Evolutionary conservation across 2,797 vertebrate species (phyloP), one percentile per base, ranked within the genome.

Genomic region (Acanthiza pusilla): DNA sequence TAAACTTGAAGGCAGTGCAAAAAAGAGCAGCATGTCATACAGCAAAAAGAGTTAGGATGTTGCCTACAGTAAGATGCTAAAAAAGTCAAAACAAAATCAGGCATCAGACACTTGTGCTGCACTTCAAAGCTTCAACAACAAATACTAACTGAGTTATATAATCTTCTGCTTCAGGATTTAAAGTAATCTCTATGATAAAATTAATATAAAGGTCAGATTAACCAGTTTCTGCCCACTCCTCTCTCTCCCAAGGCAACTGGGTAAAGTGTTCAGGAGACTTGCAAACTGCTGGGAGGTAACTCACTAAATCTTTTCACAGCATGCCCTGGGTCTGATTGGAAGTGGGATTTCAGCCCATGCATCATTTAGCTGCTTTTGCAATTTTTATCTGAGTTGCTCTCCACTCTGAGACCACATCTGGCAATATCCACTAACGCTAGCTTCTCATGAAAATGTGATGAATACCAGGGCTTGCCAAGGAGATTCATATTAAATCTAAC

Each of bases 351-450:
- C 81, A 96, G 72, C 45, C 76, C 66, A 86, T 95, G 93, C 89
- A 95, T 93, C 85, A 93, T 95, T 95, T 94, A 96, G 43, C 43
- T 93, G 51, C 70, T 94, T 91, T 73, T 94, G 66, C 89, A 96
- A 85, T 95, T 96, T 96, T 91, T 93, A 89, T 94, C 88, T 91
- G 75, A n/a, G 72, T 77, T 91, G 79, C 70, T 91, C 32, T 89
- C 34, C 45, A 38, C 82, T 89, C 85, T 25, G 73, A 93, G 89
- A 83, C 89, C 91, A 86, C 76, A 93, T 82, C 95, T 96, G 91
- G 85, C 80, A 91, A 55, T 91, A 94, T 81, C 94, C 88, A 79
- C 91, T 94, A 58, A 63, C 1, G 1, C 43, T 90, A 2, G 0
- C 62, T 73, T 21, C 63, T 91, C 91, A 94, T 84, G 67, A 91